Percentiles rank a stretch among this genome's conserved stretches.
Conservation (phyloP, 2,888 invertebrate species). For the Platycheirus albimanus region DNA sequence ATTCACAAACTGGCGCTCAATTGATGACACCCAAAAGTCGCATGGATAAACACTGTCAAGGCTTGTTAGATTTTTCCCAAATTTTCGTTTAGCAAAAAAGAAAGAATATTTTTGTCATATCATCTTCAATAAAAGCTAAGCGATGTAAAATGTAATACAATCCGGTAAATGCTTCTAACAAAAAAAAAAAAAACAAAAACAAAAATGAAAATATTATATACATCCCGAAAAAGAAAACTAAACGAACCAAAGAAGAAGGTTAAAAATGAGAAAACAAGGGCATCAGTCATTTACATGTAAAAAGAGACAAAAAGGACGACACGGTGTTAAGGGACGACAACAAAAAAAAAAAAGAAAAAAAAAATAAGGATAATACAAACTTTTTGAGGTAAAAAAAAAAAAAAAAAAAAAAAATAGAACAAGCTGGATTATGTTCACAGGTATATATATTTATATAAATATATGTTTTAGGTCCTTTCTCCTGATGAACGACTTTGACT, state of each 20-base stretch:
- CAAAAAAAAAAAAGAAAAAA: slow-evolving; percentile 11
- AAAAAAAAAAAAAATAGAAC: slow-evolving; percentile 4
- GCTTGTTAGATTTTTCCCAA: slow-evolving; percentile 29
- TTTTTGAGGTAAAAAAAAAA: neutral
- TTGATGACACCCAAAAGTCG: slow-evolving; percentile 30
- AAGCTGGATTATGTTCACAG: slow-evolving; percentile 9
- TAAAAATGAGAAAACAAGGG: slow-evolving; percentile 36
- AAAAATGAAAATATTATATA: slow-evolving; percentile 19
- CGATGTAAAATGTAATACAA: slow-evolving; percentile 60
- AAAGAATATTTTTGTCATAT: slow-evolving; percentile 20
- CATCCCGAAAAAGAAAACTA: slow-evolving; percentile 41
- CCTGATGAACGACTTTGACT: slow-evolving; percentile 46
- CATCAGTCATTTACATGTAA: slow-evolving; percentile 70
- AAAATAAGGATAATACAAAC: slow-evolving; percentile 12
- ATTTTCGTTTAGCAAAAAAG: slow-evolving; percentile 16
- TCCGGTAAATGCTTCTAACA: slow-evolving; percentile 46
- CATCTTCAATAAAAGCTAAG: slow-evolving; percentile 57
- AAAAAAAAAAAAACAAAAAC: no score
- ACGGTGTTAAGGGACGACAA: slow-evolving; percentile 20
- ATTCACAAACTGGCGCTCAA: slow-evolving; percentile 53
- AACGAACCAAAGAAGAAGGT: slow-evolving; percentile 34
- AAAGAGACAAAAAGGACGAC: slow-evolving; percentile 15
- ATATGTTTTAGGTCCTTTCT: slow-evolving; percentile 34
- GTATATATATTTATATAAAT: no score
- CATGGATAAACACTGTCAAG: slow-evolving; percentile 56